Base-by-base conservation (phyloP, 2,888 invertebrate genomes). In the Drosophila antonietae region DNA sequence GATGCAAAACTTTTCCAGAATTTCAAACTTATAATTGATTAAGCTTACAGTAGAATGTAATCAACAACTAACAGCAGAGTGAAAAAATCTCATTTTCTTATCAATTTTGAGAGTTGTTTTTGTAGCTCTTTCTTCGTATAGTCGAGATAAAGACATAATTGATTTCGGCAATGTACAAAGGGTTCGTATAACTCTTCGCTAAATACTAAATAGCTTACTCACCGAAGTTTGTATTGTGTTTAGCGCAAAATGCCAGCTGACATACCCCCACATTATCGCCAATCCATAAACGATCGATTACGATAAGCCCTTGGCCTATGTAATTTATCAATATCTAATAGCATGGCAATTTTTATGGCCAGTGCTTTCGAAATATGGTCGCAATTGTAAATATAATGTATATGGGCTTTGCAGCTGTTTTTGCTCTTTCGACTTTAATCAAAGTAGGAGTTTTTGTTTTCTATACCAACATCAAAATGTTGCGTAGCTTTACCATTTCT, bases 251-350 rank as follows among this genome's bases (percentile, higher is more conserved):
- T 64, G 15, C 23, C 57, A 65, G 57, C 56, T 60, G 66, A 31
- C 43, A 64, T 33, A 37, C 60, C 49, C 20, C 47, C 23, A 52
- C 41, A 28, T 67, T 77, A 78, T 70, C 68, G 58, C 23, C 53
- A 59, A 74, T 62, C 78, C 61, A 77, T 78, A 74, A 77, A 74
- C 61, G 12, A 43, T 33, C 46, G 67, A 61, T 78, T 70, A 78
- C 73, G 73, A 77, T 77, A 77, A 44, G 43, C 23, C 57, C 68
- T 57, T 59, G 77, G 58, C 68, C 59, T 69, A 66, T 76, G 68
- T 65, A 63, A 63, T 66, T 73, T 65, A 63, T 73, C 59, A 62
- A 61, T 65, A 68, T 64, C 52, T 60, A 53, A 67, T 53, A 37
- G 49, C 44, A 64, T 52, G 52, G 67, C 53, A 59, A 35, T 23